Evolutionary conservation across 2,888 invertebrate species (phyloP).

Genomic region (Tipula helvola): DNA sequence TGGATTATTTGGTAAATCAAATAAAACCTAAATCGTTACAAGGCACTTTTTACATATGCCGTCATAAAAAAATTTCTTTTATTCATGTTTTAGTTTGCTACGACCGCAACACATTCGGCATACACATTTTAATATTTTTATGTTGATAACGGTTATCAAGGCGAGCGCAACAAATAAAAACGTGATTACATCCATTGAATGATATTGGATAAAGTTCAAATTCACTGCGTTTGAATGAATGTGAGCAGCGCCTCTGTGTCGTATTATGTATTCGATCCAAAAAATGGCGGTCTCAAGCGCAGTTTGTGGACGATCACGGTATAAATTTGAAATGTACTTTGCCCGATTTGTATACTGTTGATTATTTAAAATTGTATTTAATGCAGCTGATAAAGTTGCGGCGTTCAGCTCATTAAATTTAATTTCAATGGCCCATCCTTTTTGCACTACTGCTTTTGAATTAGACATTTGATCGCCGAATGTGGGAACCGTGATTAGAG

Average conservation of each 20-base stretch:
- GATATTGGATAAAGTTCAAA: slow-evolving; percentile 32
- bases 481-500: neutral
- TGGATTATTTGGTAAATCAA: too few species aligned
- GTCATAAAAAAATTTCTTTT: neutral
- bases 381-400: neutral
- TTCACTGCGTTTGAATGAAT: slow-evolving; percentile 35
- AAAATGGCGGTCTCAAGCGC: slow-evolving; percentile 37
- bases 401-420: neutral
- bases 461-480: neutral
- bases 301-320: slow-evolving; percentile 36
- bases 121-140: neutral
- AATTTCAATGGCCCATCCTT: neutral
- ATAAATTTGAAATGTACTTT: slow-evolving; percentile 30
- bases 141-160: neutral
- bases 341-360: slow-evolving; percentile 21
- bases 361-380: neutral
- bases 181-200: slow-evolving; percentile 32
- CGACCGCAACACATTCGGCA: neutral
- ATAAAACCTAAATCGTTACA: too few species aligned
- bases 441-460: neutral
- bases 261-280: slow-evolving; percentile 39
- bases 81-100: neutral
- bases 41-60: too few species aligned
- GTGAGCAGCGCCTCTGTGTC: slow-evolving; percentile 35
- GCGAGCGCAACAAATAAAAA: neutral